Base-by-base conservation (phyloP, 2,113 vertebrate genomes). In the Brachirus orientalis region DNA sequence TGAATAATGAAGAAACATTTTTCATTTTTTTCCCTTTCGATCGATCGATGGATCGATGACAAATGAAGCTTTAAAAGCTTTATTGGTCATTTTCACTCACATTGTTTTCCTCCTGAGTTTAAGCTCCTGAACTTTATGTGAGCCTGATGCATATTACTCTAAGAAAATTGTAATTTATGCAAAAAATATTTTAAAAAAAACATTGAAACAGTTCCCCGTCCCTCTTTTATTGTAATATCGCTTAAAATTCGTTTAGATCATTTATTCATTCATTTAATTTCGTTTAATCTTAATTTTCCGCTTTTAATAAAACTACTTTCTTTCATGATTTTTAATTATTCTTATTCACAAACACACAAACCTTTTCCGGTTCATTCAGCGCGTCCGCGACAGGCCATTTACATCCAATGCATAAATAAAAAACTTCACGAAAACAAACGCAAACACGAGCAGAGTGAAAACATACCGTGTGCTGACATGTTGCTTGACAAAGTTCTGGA, bases 11-110 rank as follows among this genome's bases (percentile, higher is more conserved):
- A n/a, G n/a, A n/a, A n/a, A n/a, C n/a, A n/a, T n/a, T n/a, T n/a
- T n/a, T n/a, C n/a, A n/a, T n/a, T n/a, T n/a, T n/a, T n/a, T n/a
- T n/a, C n/a, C n/a, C n/a, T n/a, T n/a, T n/a, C n/a, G n/a, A n/a
- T n/a, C n/a, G n/a, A n/a, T n/a, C n/a, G n/a, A n/a, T n/a, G n/a
- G 13, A 85, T 85, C 18, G 48, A 78, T 52, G 77, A 77, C 37
- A 67, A 76, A 86, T 80, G 44, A 46, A 40, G 19, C 4, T 51
- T 51, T 46, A 20, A 58, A 61, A 46, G 28, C 53, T 1, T 0
- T 13, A 43, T 36, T 36, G 0, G 7, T 41, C 7, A 41, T 52
- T 28, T 28, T 28, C 28, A 28, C 28, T 28, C 28, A 13, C 6
- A 36, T 70, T 11, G 5, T 36, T 20, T 54, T n/a, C 18, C 10